Conservation (phyloP, 2,113 vertebrate genomes). For the Silurus meridionalis region DNA sequence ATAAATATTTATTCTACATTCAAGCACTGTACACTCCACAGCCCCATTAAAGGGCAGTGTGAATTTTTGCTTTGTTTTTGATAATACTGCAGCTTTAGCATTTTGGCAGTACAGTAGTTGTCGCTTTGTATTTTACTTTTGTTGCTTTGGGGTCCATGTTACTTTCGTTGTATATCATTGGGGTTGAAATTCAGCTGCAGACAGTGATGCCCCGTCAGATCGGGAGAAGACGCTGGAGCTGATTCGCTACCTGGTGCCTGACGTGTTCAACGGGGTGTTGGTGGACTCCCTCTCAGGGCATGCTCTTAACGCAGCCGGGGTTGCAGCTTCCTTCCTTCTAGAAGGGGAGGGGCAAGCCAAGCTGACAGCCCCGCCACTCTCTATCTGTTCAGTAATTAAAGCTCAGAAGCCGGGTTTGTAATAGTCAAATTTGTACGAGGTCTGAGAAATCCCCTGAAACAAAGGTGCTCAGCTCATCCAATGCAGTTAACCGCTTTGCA, state of each 20-base stretch:
- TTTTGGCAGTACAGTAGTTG: not conserved
- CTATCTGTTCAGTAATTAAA: constrained; percentile 79
- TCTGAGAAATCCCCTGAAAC: constrained; percentile 64
- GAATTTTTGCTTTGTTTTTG: not conserved
- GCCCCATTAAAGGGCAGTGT: constrained; percentile 6
- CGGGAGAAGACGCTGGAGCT: constrained; percentile 76
- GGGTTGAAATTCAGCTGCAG: constrained; percentile 70
- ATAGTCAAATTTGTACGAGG: constrained; percentile 39
- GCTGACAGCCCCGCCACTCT: constrained; percentile 65
- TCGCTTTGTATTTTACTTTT: constrained; percentile 38
- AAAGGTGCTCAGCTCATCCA: constrained; percentile 45
- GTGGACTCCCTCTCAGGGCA: constrained; percentile 77
- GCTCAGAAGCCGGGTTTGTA: constrained; percentile 83
- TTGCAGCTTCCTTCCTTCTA: constrained; percentile 73
- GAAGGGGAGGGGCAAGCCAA: constrained; percentile 66
- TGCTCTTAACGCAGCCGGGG: constrained; percentile 74
- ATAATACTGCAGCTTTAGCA: constrained; percentile 13
- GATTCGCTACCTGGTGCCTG: constrained; percentile 77
- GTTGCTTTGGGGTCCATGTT: constrained; percentile 39
- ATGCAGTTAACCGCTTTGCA: not conserved
- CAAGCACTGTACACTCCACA: not conserved
- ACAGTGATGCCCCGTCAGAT: constrained; percentile 65
- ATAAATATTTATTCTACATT: not conserved
- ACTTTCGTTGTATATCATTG: constrained; percentile 55
- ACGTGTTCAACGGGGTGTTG: constrained; percentile 71